These are phyloP conservation scores for Hepsetus odoe DNA, from an alignment of 2,113 vertebrate genomes.

Conservation along the genomic window DNA sequence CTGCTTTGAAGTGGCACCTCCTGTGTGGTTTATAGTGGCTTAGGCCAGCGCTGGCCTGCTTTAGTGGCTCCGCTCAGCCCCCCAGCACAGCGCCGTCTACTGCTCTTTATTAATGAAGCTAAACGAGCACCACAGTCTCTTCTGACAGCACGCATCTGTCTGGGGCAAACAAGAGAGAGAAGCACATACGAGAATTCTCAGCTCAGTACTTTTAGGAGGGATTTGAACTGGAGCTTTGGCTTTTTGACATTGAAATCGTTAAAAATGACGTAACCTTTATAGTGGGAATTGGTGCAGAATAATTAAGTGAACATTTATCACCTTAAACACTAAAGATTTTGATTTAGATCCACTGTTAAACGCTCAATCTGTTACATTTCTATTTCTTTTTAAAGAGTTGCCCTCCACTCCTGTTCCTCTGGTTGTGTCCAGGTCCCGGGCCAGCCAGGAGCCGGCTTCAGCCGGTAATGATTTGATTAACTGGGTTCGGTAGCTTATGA, in stretches of 20 bases:
- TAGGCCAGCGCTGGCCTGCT: neutral
- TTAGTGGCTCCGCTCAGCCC: neutral
- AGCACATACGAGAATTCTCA: neutral
- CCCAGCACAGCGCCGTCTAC: constrained; percentile 10
- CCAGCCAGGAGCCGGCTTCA: constrained; percentile 35
- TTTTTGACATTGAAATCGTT: too few species aligned
- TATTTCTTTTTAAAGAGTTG: neutral
- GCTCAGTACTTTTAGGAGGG: neutral
- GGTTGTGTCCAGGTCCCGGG: constrained; percentile 1
- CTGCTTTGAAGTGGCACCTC: constrained; percentile 31
- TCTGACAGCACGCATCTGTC: constrained; percentile 76
- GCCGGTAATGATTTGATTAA: constrained; percentile 76
- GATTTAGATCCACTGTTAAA: too few species aligned
- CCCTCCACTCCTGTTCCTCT: constrained; percentile 2
- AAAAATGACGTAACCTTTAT: too few species aligned
- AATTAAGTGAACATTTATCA: too few species aligned
- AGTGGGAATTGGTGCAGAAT: too few species aligned
- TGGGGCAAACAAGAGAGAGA: constrained; percentile 30
- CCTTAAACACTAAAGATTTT: too few species aligned
- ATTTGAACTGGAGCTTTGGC: neutral
- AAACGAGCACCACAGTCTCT: constrained; percentile 70
- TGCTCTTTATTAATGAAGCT: constrained; percentile 68
- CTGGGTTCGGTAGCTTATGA: constrained; percentile 62
- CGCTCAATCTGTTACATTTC: too few species aligned
- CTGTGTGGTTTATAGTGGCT: constrained; percentile 35